A percentile compares a stretch with the other conserved stretches of the same genome.
These are phyloP conservation scores for Enoplosus armatus DNA, from an alignment of 2,797 vertebrate species.

Conservation along the genomic window DNA sequence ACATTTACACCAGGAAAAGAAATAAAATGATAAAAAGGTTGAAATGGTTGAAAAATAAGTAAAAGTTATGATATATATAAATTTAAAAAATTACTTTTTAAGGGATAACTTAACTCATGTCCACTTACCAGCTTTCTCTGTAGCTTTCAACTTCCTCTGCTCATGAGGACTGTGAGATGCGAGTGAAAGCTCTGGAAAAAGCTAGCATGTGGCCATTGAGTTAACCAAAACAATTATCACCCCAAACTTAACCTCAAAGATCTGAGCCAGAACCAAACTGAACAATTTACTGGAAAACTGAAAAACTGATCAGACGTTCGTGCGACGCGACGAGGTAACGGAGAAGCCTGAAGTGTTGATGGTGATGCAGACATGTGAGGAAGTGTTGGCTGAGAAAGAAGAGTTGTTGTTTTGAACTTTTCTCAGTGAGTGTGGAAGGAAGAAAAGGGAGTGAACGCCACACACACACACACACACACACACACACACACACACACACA, in stretches of 20 bases:
- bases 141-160: not conserved
- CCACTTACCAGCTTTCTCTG: not conserved
- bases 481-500: slow-evolving; percentile 31
- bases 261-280: not conserved
- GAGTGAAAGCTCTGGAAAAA: not conserved
- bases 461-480: slow-evolving; percentile 13
- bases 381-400: slow-evolving; percentile 22
- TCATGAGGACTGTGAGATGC: not conserved
- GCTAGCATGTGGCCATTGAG: not conserved
- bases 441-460: slow-evolving; percentile 28
- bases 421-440: slow-evolving; percentile 46
- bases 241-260: not conserved
- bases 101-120: not conserved
- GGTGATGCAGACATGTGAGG: not conserved
- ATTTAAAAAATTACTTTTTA: too few species aligned
- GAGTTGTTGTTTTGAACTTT: slow-evolving; percentile 39
- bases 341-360: too few species aligned
- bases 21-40: not conserved
- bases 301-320: too few species aligned
- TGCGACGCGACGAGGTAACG: too few species aligned
- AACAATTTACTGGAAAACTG: too few species aligned
- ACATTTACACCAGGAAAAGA: not conserved
- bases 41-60: too few species aligned
- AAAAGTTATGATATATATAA: too few species aligned
- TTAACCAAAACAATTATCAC: not conserved